Evolutionary conservation across 2,797 vertebrate species (phyloP), one percentile per base, ranked within the genome.

Genomic region (Pteropus rufus): DNA sequence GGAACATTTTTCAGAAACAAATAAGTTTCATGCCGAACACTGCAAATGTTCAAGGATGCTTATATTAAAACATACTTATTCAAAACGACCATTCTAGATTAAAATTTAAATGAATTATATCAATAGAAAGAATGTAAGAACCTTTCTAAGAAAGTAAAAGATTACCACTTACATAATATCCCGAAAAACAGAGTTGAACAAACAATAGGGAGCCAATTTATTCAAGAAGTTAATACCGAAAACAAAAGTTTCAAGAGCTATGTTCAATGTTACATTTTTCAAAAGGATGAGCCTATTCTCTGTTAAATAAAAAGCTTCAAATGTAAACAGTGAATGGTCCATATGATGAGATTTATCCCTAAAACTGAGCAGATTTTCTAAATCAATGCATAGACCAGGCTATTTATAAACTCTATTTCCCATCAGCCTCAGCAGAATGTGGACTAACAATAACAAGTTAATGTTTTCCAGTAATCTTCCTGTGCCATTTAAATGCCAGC

Each of bases 381-480:
- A 97, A 97, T 81, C 97, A 97, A 97, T 77, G 72, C 97, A 98
- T 36, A 97, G 95, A 97, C 67, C 91, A 98, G 86, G 96, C 98
- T 98, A 98, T 99, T 99, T 98, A 99, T 98, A 98, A 98, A 98
- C 97, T 97, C 96, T 82, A 95, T 95, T 98, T 98, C 98, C 98
- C 97, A 98, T 98, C 97, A 98, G 93, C 97, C 97, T 97, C 97
- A 98, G 98, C 94, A 97, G 94, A 72, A 98, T 98, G 98, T 98
- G 98, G 98, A 97, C 97, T 98, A 98, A 98, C 98, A 98, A 98
- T 98, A 98, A 98, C 98, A 98, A 98, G 97, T 98, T 98, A 98
- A 99, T 98, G 98, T 98, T 99, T 99, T 98, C 98, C 98, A 98
- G 98, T 98, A 98, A 98, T 98, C 98, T 98, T 98, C 97, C 97